Evolutionary conservation across 2,113 vertebrate genomes (phyloP).

Genomic region (Electrona antarctica): DNA sequence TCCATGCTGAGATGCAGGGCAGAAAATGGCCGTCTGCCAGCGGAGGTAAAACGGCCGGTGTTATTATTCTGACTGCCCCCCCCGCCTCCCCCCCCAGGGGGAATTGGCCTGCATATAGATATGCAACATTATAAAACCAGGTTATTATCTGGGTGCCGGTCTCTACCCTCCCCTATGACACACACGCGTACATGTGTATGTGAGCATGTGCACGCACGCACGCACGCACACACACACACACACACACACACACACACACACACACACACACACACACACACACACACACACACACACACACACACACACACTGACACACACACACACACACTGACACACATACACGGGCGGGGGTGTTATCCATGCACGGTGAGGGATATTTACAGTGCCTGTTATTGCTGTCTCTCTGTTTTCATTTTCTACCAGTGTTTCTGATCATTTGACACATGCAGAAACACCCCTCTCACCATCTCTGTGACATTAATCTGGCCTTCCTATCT

Average conservation of each 20-base stretch:
- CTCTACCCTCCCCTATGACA: conserved; percentile 53
- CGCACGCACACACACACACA: neutral
- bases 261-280: conserved; percentile 36
- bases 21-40: conserved; percentile 75
- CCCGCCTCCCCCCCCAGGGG: conserved; percentile 69
- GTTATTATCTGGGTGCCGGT: conserved; percentile 79
- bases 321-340: conserved; percentile 34
- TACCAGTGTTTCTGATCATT: conserved; percentile 49
- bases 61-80: conserved; percentile 74
- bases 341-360: conserved; percentile 22
- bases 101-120: conserved; percentile 82
- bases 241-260: conserved; percentile 29
- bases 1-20: conserved; percentile 75
- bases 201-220: no score
- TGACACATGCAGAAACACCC: neutral
- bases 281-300: conserved; percentile 39
- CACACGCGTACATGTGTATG: neutral
- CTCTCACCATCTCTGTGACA: no score
- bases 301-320: conserved; percentile 16
- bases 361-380: conserved; percentile 50
- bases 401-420: conserved; percentile 43
- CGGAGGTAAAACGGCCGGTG: conserved; percentile 76
- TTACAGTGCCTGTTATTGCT: conserved; percentile 35
- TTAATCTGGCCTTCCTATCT: no score
- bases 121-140: conserved; percentile 80